A percentile compares a stretch with the other conserved stretches of the same genome.
These are phyloP conservation scores for Drosophila athabasca DNA, from an alignment of 1,140 invertebrate genomes.

Conservation along the genomic window DNA sequence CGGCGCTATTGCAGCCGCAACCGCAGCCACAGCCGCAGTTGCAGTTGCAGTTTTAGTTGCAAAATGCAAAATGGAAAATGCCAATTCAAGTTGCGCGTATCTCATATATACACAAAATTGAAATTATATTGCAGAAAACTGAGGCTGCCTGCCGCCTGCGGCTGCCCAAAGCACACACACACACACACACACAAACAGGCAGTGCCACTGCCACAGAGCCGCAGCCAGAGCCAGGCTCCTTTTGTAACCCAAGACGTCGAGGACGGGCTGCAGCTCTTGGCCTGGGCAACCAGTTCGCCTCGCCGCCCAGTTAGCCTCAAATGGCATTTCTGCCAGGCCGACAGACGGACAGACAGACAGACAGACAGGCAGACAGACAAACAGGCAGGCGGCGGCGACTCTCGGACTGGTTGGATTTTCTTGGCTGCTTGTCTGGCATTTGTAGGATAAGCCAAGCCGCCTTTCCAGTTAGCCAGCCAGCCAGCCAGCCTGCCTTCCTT, in stretches of 20 bases:
- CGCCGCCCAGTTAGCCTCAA: constrained; percentile 57
- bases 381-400: constrained; percentile 22
- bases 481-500: no score
- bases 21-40: constrained; percentile 3
- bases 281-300: constrained; percentile 46
- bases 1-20: neutral
- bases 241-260: constrained; percentile 74
- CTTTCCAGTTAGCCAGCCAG: no score
- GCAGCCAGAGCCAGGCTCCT: constrained; percentile 42
- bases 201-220: constrained; percentile 12
- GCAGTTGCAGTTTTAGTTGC: constrained; percentile 38
- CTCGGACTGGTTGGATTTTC: constrained; percentile 65
- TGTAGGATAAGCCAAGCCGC: constrained; percentile 56
- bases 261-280: constrained; percentile 24
- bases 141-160: constrained; percentile 31
- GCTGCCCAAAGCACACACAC: constrained; percentile 16
- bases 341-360: constrained; percentile 13
- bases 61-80: constrained; percentile 73
- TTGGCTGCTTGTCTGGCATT: constrained; percentile 53
- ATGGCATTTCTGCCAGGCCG: constrained; percentile 61
- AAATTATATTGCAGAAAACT: constrained; percentile 67
- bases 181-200: constrained; percentile 1
- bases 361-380: constrained; percentile 14
- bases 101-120: constrained; percentile 72
- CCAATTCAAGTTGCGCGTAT: constrained; percentile 71